Evolutionary conservation across 35 echinoderm and acorn worm species (phyloP).

Genomic region (Anneissia japonica): DNA sequence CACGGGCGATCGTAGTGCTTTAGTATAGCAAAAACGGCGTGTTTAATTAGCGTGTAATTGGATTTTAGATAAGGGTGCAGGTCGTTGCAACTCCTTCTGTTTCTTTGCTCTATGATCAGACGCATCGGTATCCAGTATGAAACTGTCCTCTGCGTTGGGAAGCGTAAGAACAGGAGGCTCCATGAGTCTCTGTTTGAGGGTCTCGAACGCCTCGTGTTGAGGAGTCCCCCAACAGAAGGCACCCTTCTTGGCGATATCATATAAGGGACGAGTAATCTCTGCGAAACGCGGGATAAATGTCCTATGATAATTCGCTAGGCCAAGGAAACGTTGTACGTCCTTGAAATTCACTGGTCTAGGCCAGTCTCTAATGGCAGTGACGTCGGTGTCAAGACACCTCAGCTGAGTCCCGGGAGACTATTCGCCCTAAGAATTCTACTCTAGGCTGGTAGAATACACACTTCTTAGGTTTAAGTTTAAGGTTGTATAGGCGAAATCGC

Average conservation of each 20-base stretch:
- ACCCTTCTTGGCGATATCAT: slow-evolving; percentile 4
- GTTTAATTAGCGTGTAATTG: too few species aligned
- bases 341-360: neutral
- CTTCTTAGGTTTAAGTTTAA: slow-evolving; percentile 38
- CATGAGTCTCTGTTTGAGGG: neutral
- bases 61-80: too few species aligned
- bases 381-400: neutral
- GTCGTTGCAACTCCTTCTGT: too few species aligned
- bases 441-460: slow-evolving; percentile 16
- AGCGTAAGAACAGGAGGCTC: neutral
- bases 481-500: neutral
- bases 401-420: neutral
- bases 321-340: slow-evolving; percentile 14
- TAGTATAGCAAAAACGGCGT: too few species aligned
- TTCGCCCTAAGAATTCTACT: slow-evolving; percentile 22
- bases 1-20: too few species aligned
- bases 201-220: slow-evolving; percentile 6
- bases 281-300: slow-evolving; percentile 36
- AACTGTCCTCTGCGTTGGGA: neutral
- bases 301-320: slow-evolving; percentile 40
- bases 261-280: slow-evolving; percentile 8
- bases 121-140: slow-evolving; percentile 20
- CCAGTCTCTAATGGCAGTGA: slow-evolving; percentile 24
- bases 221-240: neutral
- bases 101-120: too few species aligned